A percentile compares a stretch with the other conserved stretches of the same genome.
These are phyloP conservation scores for Diabrotica virgifera DNA, from an alignment of 1,140 invertebrate species.

Conservation along the genomic window DNA sequence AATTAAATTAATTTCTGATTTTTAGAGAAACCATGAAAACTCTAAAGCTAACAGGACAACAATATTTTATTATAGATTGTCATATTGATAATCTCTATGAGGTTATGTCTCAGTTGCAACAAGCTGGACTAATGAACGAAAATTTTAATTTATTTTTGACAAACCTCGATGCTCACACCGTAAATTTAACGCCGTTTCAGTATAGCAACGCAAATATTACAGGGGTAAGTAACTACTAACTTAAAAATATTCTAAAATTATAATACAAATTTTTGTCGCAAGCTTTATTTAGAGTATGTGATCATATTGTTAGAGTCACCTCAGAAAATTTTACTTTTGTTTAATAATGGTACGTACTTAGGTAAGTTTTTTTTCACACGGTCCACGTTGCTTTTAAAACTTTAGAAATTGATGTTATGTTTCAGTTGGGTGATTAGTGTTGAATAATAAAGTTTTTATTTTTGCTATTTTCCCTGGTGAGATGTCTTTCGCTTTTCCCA, in stretches of 20 bases:
- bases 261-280: neutral
- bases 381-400: too few relatives aligned
- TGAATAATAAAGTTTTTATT: too few relatives aligned
- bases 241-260: neutral
- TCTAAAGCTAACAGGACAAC: constrained; percentile 35
- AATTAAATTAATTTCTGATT: too few relatives aligned
- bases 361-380: too few relatives aligned
- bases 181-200: constrained; percentile 79
- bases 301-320: too few relatives aligned
- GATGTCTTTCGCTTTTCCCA: too few relatives aligned
- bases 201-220: constrained; percentile 84
- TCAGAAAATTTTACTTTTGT: too few relatives aligned
- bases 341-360: neutral
- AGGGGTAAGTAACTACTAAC: constrained; percentile 47
- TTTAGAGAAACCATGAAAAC: constrained; percentile 30
- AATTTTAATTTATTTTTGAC: constrained; percentile 75
- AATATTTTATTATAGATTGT: constrained; percentile 41
- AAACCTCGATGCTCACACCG: constrained; percentile 76
- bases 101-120: constrained; percentile 60
- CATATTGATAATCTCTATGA: constrained; percentile 36
- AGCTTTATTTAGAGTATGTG: neutral
- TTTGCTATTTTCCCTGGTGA: too few relatives aligned
- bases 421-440: too few relatives aligned
- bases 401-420: too few relatives aligned
- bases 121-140: constrained; percentile 80